phyloP scores from a whole-genome alignment of 2,113 vertebrate species.

The Heterocephalus glaber region DNA sequence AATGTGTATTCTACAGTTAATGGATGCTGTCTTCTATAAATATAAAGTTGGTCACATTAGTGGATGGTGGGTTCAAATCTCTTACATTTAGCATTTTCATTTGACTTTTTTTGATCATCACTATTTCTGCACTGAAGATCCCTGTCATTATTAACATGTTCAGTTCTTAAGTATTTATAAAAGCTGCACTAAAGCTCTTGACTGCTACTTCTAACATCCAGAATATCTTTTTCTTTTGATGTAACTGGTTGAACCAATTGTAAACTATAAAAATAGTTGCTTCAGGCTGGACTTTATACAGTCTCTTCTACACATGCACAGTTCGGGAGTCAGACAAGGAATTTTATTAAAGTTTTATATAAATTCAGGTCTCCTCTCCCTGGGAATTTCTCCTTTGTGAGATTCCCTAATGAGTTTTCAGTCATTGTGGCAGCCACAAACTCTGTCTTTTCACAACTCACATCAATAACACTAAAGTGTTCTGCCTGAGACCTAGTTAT shows the following conservation, averaged over 20 bases:
- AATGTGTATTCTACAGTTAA: background rate
- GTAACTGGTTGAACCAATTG: background rate
- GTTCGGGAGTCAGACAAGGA: background rate
- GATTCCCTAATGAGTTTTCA: background rate
- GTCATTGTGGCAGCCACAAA: background rate
- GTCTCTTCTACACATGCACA: background rate
- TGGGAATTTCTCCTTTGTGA: background rate
- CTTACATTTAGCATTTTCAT: background rate
- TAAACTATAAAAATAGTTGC: background rate
- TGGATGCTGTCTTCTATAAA: background rate
- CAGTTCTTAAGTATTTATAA: background rate
- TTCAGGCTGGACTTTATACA: background rate
- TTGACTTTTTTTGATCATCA: background rate
- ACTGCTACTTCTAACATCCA: background rate
- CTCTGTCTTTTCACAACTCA: background rate
- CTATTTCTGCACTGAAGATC: background rate
- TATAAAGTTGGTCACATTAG: background rate
- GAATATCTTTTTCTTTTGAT: background rate
- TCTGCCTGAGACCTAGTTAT: background rate
- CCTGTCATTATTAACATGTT: background rate
- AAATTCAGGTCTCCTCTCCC: background rate
- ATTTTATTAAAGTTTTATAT: background rate
- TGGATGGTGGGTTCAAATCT: background rate
- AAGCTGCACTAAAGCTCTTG: background rate
- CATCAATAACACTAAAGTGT: background rate